phyloP scores from a whole-genome alignment of 2,797 vertebrate genomes.

The Capromys pilorides region DNA sequence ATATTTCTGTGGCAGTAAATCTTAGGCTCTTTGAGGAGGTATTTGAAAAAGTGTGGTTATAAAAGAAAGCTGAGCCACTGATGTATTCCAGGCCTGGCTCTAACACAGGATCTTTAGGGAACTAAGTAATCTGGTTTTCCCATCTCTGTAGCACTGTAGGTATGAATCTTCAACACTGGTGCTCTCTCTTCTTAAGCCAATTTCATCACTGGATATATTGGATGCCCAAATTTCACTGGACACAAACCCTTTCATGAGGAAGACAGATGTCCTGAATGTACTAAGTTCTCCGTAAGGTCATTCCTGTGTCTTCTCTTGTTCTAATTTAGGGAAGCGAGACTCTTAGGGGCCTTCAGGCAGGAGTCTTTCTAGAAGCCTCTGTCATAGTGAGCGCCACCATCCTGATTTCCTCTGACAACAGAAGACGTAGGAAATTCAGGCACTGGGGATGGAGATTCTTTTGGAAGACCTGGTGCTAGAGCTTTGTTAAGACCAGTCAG shows the following conservation, averaged over 20 bases:
- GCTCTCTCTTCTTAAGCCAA: neutral
- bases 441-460: neutral
- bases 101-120: neutral
- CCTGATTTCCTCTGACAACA: neutral
- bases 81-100: neutral
- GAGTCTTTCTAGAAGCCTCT: neutral
- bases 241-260: neutral
- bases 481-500: neutral
- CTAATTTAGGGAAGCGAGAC: neutral
- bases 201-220: neutral
- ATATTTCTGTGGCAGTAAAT: conserved; percentile 16
- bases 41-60: neutral
- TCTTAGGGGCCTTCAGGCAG: neutral
- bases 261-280: neutral
- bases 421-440: neutral
- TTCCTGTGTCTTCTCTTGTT: neutral
- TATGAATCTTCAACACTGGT: neutral
- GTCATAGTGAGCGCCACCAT: neutral
- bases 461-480: neutral
- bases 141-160: neutral
- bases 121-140: neutral
- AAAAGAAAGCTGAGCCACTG: neutral
- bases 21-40: neutral
- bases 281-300: neutral
- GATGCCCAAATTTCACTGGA: neutral